Base-by-base conservation (phyloP, 2,888 invertebrate species). In the Drosophila setosimentum region DNA sequence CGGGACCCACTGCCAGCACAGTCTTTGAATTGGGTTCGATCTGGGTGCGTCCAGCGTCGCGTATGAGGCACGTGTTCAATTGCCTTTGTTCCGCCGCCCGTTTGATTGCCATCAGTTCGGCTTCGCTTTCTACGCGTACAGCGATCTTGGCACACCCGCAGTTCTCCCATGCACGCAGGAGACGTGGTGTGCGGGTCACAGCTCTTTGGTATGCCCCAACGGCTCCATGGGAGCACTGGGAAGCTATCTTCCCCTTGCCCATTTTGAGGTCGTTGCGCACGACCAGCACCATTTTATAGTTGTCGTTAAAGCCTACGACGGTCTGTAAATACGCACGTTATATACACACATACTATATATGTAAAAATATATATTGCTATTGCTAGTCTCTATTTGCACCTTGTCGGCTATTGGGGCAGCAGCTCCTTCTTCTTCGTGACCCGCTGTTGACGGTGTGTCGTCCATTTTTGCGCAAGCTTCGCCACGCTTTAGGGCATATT, bases 191-290 rank as follows among this genome's bases (percentile, higher is more conserved):
- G 66, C 94, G 94, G 62, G 93, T 93, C 51, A 94, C 93, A 0
- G 96, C 95, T 83, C 95, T 95, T 78, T 97, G 96, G 88, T 96
- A 98, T 1, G 97, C 97, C 18, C 96, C 96, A 0, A 98, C 97
- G 0, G 98, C 97, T n/a, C 97, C 98, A 92, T 99, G 98, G n/a
- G 96, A 95, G 93, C 98, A 98, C 93, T 98, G 98, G 0, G 98
- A 97, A 5, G 97, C 98, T 48, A 97, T 96, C 94, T 99, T 99
- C 1, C 99, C 98, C 94, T 98, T 98, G 18, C 97, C 96, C 99
- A 99, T 99, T 92, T 97, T 97, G 5, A 99, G 94, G 89, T 99
- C 99, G 91, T 96, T 97, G 85, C 98, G 94, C 7, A 98, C 96
- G 3, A 98, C 96, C 78, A 99, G 93, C 8, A 98, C 96, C 93